Conservation (phyloP, 2,888 invertebrate species). For the Gymnosoma rotundatum region DNA sequence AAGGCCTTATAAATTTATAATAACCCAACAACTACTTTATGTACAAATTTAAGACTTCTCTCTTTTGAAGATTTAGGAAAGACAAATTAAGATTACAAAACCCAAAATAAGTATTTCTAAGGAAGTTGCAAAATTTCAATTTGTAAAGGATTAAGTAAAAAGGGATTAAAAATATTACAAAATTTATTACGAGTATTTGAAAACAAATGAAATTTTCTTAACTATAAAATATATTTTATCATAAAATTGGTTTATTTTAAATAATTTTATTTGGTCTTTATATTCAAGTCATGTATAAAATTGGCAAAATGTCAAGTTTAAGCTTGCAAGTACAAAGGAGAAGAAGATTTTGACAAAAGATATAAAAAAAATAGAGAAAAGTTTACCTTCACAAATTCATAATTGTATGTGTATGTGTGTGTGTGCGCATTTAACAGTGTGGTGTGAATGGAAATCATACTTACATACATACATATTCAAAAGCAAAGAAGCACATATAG, state of each 20-base stretch:
- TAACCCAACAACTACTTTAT: not conserved
- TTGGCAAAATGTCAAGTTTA: constrained; percentile 46
- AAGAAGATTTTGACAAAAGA: not conserved
- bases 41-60: not conserved
- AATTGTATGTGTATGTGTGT: not conserved
- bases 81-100: not conserved
- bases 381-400: constrained; percentile 20
- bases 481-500: not conserved
- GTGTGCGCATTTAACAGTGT: not conserved
- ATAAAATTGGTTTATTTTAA: constrained; percentile 29
- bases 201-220: constrained; percentile 42
- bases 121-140: constrained; percentile 37
- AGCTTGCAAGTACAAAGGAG: not conserved
- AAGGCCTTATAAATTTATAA: constrained; percentile 18
- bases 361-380: not conserved
- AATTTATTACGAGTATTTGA: constrained; percentile 6
- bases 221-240: constrained; percentile 10
- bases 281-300: constrained; percentile 52
- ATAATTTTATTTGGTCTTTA: constrained; percentile 11
- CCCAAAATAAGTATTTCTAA: not conserved
- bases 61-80: not conserved
- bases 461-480: not conserved
- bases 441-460: not conserved
- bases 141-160: constrained; percentile 52
- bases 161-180: constrained; percentile 54